Conservation (phyloP, 2,797 vertebrate genomes). For the Amblyopsis hoosieri region DNA sequence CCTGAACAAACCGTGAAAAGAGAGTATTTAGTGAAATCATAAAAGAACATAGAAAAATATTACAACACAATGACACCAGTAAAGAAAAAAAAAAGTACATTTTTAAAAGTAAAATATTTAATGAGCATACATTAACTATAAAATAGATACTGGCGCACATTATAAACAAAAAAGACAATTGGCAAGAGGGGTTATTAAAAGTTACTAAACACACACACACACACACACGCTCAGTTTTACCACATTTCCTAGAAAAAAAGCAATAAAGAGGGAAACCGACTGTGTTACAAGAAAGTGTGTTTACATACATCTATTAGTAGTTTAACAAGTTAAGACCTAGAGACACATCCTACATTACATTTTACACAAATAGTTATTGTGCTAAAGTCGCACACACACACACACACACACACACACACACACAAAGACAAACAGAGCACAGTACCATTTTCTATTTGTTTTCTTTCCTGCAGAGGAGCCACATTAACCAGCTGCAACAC, state of each 20-base stretch:
- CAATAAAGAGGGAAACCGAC: conserved; percentile 48
- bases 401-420: too few species aligned
- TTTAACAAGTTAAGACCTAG: too few species aligned
- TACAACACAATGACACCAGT: too few species aligned
- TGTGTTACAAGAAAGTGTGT: conserved; percentile 50
- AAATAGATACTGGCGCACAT: background rate
- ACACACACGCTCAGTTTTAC: conserved; percentile 58
- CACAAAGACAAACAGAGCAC: too few species aligned
- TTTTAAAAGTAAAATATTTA: too few species aligned
- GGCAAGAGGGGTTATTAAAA: conserved; percentile 12
- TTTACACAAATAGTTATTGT: too few species aligned
- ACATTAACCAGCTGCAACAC: conserved; percentile 83
- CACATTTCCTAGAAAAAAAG: conserved; percentile 69
- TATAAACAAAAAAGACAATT: conserved; percentile 3
- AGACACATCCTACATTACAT: too few species aligned
- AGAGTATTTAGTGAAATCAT: background rate
- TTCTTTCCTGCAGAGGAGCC: conserved; percentile 69
- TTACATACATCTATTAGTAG: too few species aligned
- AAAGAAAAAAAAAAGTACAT: too few species aligned
- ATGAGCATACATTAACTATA: too few species aligned
- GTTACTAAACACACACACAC: background rate
- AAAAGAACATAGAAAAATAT: background rate
- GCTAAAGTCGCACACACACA: too few species aligned
- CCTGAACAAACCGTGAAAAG: conserved; percentile 53
- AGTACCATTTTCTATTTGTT: conserved; percentile 72